Base-by-base conservation (phyloP, 2,888 invertebrate genomes). In the Geophilus truncorum region DNA sequence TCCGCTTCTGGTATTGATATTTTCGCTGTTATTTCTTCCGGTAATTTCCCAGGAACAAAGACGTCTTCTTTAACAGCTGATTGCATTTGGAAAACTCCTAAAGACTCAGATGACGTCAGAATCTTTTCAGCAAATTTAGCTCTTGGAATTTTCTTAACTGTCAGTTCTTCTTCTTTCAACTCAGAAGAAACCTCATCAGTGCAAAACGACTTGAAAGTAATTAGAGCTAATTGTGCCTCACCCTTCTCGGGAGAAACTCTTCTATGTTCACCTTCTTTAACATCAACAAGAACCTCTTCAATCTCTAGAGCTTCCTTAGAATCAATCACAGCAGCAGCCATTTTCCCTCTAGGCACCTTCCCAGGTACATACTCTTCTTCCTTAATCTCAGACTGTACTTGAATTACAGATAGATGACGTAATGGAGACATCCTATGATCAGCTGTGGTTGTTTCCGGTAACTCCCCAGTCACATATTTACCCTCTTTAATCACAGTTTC, bases 1-100 rank as follows among this genome's bases (percentile, higher is more conserved):
- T 91, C 89, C 23, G 86, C 85, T 76, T 90, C 83, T 51, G 88
- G 84, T n/a, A 89, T 85, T 83, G 91, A 89, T 82, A 90, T 88
- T 62, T 89, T 88, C 32, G 90, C 89, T n/a, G 87, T 86, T 23
- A 88, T 86, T 70, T 86, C 85, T 82, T 89, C 88, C 7, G 88
- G 87, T 86, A 83, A 45, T 45, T 81, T 79, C 25, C 82, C 83
- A 77, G 84, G 82, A 23, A 62, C 80, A 80, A 83, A 82, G 7
- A 57, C 18, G 28, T 82, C 81, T 45, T 82, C 81, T 62, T 79
- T 79, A 1, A 57, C 7, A 15, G 79, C 70, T 5, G 76, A 34
- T 81, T 81, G 51, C 76, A 80, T 82, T 79, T 80, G 77, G 51
- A 28, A 81, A 6, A 80, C 77, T 1, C 34, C 21, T 21, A 81